Percentiles rank a stretch among this genome's conserved stretches.
These are phyloP conservation scores for Gastrophryne carolinensis DNA, from an alignment of 2,797 vertebrate species.

Conservation along the genomic window DNA sequence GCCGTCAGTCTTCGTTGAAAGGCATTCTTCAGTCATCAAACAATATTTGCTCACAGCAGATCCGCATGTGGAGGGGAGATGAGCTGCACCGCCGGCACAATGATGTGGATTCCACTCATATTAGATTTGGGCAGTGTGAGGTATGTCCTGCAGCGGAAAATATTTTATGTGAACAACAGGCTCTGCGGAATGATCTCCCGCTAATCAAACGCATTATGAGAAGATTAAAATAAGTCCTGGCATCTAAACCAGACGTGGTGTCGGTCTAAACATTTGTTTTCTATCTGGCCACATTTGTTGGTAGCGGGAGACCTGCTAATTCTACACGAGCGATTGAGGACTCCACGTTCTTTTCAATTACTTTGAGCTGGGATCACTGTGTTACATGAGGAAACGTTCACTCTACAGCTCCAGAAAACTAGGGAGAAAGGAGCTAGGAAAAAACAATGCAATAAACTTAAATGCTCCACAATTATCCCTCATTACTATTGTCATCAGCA, in stretches of 20 bases:
- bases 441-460: too few relatives aligned
- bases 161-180: neutral
- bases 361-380: neutral
- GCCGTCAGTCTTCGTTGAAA: neutral
- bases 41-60: neutral
- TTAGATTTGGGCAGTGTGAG: neutral
- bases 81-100: constrained; percentile 5
- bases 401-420: too few relatives aligned
- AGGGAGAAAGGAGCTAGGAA: too few relatives aligned
- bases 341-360: neutral
- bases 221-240: neutral
- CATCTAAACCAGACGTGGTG: neutral
- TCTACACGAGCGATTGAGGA: neutral
- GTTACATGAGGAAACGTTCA: neutral
- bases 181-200: neutral
- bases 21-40: neutral
- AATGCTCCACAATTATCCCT: too few relatives aligned
- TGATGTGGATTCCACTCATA: constrained; percentile 7
- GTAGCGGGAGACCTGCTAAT: neutral
- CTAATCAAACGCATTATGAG: neutral
- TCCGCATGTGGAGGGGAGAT: constrained; percentile 13
- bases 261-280: constrained; percentile 17
- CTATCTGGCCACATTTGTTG: neutral
- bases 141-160: neutral
- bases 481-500: too few relatives aligned